Evolutionary conservation across 2,797 vertebrate genomes (phyloP), one percentile per base, ranked within the genome.

Genomic region (Dendrocincla tyrannina): DNA sequence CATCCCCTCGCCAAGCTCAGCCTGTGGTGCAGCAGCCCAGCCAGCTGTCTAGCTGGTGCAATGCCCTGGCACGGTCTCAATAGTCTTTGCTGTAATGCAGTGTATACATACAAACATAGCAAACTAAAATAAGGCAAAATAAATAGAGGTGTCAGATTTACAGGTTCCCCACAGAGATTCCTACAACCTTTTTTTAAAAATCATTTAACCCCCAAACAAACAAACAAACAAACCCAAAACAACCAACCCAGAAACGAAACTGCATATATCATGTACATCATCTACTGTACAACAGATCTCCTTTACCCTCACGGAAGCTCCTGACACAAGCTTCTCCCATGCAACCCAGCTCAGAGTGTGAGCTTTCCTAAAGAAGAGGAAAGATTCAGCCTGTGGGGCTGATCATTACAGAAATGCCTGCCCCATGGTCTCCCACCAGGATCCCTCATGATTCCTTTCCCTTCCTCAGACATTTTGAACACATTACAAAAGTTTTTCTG

Each of bases 111-210:
- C 58, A 98, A 98, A 98, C 97, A 98, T 98, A 98, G 98, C 98
- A 98, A 98, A 98, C 98, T 98, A 98, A 98, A 97, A 98, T 98
- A 98, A 98, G 98, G 98, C 98, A 98, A 97, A 99, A 99, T 99
- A 99, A 99, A 99, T 99, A 98, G 98, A 98, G 98, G 97, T 98
- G 98, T 98, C 98, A 91, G 95, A 98, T 98, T 98, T 99, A 99
- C 98, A 99, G 97, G 97, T 97, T 98, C 98, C 97, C 92, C 33
- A 87, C 88, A 94, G 94, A 98, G 98, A 98, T 98, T 98, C 97
- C 97, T 98, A 98, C 98, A 97, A 68, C 78, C 77, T 80, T 97
- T 95, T 97, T 88, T 89, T 10, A 85, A 53, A 73, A 91, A 74
- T 60, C 85, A 83, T 92, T 91, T 95, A 94, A 84, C 91, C 88